Evolutionary conservation across 1,140 invertebrate species (phyloP), one percentile per base, ranked within the genome.

Genomic region (Portunus trituberculatus): DNA sequence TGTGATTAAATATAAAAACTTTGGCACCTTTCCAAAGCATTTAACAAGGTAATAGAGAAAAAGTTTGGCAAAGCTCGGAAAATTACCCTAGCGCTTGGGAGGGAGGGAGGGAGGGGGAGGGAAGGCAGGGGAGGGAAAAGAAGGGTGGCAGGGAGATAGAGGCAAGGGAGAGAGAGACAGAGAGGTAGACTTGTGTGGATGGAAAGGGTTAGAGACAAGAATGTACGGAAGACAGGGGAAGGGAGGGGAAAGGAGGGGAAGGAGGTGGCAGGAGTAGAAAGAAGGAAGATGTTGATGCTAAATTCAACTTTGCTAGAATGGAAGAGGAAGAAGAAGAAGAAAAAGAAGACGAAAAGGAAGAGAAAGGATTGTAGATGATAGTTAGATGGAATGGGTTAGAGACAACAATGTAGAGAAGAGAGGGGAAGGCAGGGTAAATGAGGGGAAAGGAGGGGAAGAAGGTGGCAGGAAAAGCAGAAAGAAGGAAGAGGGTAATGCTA

Each of bases 1-100:
- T 95, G 94, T 95, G 94, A 95, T 95, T 95, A 95, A 95, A 95
- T 95, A 95, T 95, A 95, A 95, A 95, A 95, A 95, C 90, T 95
- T 95, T 95, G 94, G 90, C 94, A 95, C 94, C 94, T 95, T 95
- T 95, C 94, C 91, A 92, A 95, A 95, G 92, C 94, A 95, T 95
- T 95, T 95, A 95, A 95, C 94, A 95, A 95, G 94, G 91, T 95
- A 95, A 95, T 95, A 95, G 94, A 95, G 94, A 95, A 95, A 94
- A 95, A 88, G 90, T 95, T 92, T 92, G 84, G 48, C 94, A 88
- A 95, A 92, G 94, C 91, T 92, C 91, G 94, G 94, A 89, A 95
- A 95, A 95, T 95, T 95, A 92, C 94, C 89, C 94, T 84, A 25
- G 31, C 52, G 28, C 45, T 84, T 32, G 84, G 93, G n/a, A 20